phyloP scores from a whole-genome alignment of 2,113 vertebrate genomes.

The Embiotoca jacksoni region DNA sequence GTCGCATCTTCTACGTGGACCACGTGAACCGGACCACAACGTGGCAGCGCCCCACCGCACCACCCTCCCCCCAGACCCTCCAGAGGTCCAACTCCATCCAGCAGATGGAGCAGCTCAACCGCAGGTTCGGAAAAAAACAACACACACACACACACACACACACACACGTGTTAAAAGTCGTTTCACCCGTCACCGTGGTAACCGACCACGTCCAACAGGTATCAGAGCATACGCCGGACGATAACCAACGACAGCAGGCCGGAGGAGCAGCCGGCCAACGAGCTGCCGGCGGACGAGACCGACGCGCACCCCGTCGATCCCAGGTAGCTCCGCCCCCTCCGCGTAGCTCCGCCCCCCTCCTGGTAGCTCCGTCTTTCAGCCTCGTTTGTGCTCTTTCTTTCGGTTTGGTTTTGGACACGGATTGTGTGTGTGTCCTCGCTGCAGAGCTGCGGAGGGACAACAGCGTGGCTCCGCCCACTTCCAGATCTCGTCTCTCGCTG shows the following conservation, averaged over 20 bases:
- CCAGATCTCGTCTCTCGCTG: constrained; percentile 91
- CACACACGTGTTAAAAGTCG: neutral
- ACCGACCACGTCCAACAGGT: constrained; percentile 78
- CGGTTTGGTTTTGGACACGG: neutral
- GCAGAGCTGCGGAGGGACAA: constrained; percentile 93
- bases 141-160: neutral
- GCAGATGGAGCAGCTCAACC: constrained; percentile 97
- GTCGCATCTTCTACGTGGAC: constrained; percentile 95
- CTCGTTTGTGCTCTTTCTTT: neutral
- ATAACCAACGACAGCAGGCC: constrained; percentile 93
- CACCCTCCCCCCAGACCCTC: constrained; percentile 90
- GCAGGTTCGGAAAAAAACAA: constrained; percentile 81
- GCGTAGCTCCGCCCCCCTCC: neutral
- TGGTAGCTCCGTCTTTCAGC: neutral
- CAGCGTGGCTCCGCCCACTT: constrained; percentile 88
- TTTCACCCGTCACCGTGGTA: neutral
- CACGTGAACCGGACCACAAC: constrained; percentile 96
- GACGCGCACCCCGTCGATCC: constrained; percentile 75
- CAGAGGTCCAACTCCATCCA: constrained; percentile 95
- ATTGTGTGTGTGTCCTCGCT: constrained; percentile 16
- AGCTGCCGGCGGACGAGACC: constrained; percentile 76
- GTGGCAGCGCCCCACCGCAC: constrained; percentile 93
- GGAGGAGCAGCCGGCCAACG: constrained; percentile 82
- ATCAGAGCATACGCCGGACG: constrained; percentile 97
- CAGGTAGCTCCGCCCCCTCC: constrained; percentile 52